Evolutionary conservation across 2,888 invertebrate genomes (phyloP), one percentile per base, ranked within the genome.

Genomic region (Ormyrus nitidulus): DNA sequence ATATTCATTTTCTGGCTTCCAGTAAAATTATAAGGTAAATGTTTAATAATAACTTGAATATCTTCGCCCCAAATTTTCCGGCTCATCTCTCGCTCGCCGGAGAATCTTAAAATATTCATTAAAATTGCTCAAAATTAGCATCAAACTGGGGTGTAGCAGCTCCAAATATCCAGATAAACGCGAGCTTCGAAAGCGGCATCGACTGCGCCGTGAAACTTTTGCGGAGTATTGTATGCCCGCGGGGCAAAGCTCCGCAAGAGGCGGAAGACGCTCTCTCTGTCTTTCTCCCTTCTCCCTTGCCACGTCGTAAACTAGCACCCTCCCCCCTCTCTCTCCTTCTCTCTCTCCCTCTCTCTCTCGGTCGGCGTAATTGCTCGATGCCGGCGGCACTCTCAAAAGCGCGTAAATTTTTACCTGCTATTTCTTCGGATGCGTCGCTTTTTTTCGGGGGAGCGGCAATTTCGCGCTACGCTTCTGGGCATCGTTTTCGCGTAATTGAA

Each of bases 191-290:
- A 9, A 3, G 44, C 19, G 11, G 10, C 53, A n/a, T 61, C 19
- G 44, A 19, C 19, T 19, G 19, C 19, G 19, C 19, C 19, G 56
- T 46, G 44, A 79, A 79, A 79, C 74, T 79, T 79, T 78, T 75
- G 70, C 19, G 56, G 64, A 51, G 79, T 58, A 74, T 79, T 74
- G 74, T 79, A 79, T 70, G 48, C 58, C 79, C 79, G 19, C 58
- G 59, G 54, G 79, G 79, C 74, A 11, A 56, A 53, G 72, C 59
- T 34, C 49, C 13, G 13, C 66, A 59, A 53, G 59, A 74, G 49
- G 49, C 49, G 56, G 69, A 56, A 59, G 58, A 44, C 48, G 58
- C 46, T 34, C 64, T 49, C 51, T 44, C 72, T 64, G 34, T 72
- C 72, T 46, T 11, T 56, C 59, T 34, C 48, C 48, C 59, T 56